Base-by-base conservation (phyloP, 2,888 invertebrate species). In the Tetragnatha montana region DNA sequence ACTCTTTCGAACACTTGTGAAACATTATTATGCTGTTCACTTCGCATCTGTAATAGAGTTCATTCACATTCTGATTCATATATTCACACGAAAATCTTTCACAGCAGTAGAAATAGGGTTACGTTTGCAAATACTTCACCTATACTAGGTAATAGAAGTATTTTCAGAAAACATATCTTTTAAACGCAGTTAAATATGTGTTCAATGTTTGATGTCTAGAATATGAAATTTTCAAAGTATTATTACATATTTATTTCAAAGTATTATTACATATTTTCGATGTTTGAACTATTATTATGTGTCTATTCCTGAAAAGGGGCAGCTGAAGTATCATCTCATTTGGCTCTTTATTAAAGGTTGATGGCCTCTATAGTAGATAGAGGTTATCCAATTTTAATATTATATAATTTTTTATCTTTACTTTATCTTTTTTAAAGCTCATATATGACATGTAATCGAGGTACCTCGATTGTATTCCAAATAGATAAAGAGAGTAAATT, bases 191-290 rank as follows among this genome's bases (percentile, higher is more conserved):
- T 51, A 8, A 50, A 60, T n/a, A 75, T 51, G 76, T 78, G 51
- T 78, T 78, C 60, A 60, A 17, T 60, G 60, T 60, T 60, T 6
- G 14, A 22, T 60, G 51, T 22, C 14, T 51, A 78, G 17, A 78
- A 21, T 78, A 78, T 60, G 17, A 19, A 10, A 21, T 78, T 51
- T 60, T 78, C 78, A 68, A 78, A 78, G 68, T 60, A 78, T n/a
- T n/a, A n/a, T n/a, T n/a, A n/a, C n/a, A n/a, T n/a, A n/a, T n/a
- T n/a, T n/a, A n/a, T n/a, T n/a, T n/a, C n/a, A n/a, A n/a, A n/a
- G n/a, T n/a, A n/a, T n/a, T n/a, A n/a, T n/a, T n/a, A n/a, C n/a
- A n/a, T n/a, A n/a, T 78, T 78, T 78, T 78, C 14, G 35, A 21
- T 60, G 22, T 22, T 78, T 78, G 21, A 21, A 60, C 6, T 17